Evolutionary conservation across 2,888 invertebrate genomes (phyloP), one percentile per base, ranked within the genome.

Genomic region (Pteria penguin): DNA sequence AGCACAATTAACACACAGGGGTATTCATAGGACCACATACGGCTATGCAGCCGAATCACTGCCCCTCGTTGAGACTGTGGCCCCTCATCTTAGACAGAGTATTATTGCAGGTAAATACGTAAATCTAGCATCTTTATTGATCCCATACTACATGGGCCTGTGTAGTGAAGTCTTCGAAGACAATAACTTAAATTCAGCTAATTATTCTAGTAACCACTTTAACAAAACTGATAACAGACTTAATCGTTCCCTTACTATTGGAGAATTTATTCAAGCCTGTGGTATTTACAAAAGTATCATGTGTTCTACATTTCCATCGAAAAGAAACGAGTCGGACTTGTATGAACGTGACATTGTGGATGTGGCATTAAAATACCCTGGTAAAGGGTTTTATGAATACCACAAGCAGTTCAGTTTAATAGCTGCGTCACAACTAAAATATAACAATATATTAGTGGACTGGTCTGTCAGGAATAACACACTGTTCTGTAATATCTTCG

Each of bases 281-380:
- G 72, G 76, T 2, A 76, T 66, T 60, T 72, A 68, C 26, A 76
- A 68, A 32, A 62, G 72, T 55, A 32, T 63, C 8, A 76, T 72
- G 67, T 54, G 61, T 26, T 18, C n/a, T 14, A 61, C 22, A n/a
- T 54, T 61, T 27, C 67, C 71, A 14, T 33, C 71, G n/a, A 14
- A 62, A 4, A 27, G 67, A 32, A 27, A 22, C 4, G 76, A 72
- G n/a, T 33, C 72, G 18, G 67, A 72, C 18, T 24, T 29, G 18
- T 76, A 76, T 24, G 72, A 72, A 26, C 65, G 60, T 11, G 31
- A 61, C 27, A 62, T 76, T 11, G 67, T 76, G n/a, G 61, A 76
- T 8, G 72, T 76, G 14, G 22, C 18, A 0, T 72, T 58, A 27
- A 62, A 57, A 14, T 76, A 72, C 22, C 45, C 45, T 14, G 72